A percentile compares a stretch with the other conserved stretches of the same genome.
Evolutionary conservation across 2,888 invertebrate genomes (phyloP).

Genomic region (Limnephilus lunatus): DNA sequence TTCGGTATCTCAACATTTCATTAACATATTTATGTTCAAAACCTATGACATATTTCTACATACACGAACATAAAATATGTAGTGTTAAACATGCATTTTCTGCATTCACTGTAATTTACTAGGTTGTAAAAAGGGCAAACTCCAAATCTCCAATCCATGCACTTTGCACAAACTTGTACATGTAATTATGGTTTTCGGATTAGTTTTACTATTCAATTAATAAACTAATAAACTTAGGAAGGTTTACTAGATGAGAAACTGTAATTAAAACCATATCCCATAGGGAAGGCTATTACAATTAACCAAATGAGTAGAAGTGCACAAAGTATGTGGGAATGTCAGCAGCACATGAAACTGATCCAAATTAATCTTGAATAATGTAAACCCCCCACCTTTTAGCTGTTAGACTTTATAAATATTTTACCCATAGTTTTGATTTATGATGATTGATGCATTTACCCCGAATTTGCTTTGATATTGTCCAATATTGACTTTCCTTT

Average conservation of each 20-base stretch:
- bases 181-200: background rate
- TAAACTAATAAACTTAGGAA: background rate
- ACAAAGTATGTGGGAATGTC: background rate
- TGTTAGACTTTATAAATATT: constrained; percentile 14
- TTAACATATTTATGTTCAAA: background rate
- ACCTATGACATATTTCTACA: background rate
- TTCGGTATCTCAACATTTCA: background rate
- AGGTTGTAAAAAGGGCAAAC: background rate
- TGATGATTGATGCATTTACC: constrained; percentile 69
- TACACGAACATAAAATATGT: background rate
- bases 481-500: background rate
- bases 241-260: background rate
- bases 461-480: background rate
- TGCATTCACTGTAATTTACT: background rate
- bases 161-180: background rate
- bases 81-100: background rate
- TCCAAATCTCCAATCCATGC: background rate
- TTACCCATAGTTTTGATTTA: background rate
- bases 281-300: background rate
- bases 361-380: background rate
- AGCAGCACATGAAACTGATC: background rate
- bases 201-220: background rate
- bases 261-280: background rate
- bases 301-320: background rate
- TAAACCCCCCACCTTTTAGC: constrained; percentile 16